Percentiles rank a stretch among this genome's conserved stretches.
phyloP scores from a whole-genome alignment of 2,797 vertebrate species.

The Lacerta agilis region DNA sequence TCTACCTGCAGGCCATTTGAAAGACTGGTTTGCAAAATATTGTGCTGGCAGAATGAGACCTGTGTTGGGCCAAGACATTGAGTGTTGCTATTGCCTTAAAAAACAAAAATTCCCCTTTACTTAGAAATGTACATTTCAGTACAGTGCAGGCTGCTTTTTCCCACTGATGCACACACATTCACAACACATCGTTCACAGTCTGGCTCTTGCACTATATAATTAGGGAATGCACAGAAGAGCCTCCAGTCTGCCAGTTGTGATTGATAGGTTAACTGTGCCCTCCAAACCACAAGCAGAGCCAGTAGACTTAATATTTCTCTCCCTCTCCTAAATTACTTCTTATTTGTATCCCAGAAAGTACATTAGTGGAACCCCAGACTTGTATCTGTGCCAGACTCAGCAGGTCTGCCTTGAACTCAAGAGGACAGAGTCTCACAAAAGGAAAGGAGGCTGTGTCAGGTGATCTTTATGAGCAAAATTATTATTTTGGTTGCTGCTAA shows the following conservation, averaged over 20 bases:
- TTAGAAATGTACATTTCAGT: not conserved
- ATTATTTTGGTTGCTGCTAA: conserved; percentile 24
- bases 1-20: conserved; percentile 35
- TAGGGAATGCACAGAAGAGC: not conserved
- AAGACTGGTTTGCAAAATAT: conserved; percentile 8
- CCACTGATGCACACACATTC: not conserved
- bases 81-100: not conserved
- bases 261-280: conserved; percentile 12
- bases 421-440: not conserved
- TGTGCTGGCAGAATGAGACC: not conserved
- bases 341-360: conserved; percentile 8
- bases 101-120: too few species aligned
- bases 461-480: conserved; percentile 1
- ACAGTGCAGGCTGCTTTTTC: not conserved
- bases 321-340: not conserved
- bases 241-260: not conserved
- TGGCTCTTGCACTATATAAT: conserved; percentile 20
- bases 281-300: conserved; percentile 13
- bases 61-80: not conserved
- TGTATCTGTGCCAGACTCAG: not conserved
- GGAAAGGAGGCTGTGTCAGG: too few species aligned
- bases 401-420: not conserved
- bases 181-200: conserved; percentile 3
- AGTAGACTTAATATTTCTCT: not conserved
- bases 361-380: not conserved